Base-by-base conservation (phyloP, 2,113 vertebrate species). In the Cynopterus brachyotis region DNA sequence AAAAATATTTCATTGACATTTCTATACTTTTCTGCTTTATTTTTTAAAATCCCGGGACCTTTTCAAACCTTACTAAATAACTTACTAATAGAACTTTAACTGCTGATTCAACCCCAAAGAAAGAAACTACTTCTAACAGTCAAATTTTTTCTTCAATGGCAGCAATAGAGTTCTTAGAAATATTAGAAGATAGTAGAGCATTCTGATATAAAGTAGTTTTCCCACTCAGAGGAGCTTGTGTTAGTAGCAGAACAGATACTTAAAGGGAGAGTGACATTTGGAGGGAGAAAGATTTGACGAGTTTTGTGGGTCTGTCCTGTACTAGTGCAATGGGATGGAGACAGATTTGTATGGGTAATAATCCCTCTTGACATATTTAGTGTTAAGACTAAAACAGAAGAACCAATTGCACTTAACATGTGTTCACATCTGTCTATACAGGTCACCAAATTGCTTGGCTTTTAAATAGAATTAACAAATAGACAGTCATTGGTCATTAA, bases 11-110 rank as follows among this genome's bases (percentile, higher is more conserved):
- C 93, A 97, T 83, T 85, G 98, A 98, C 90, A 98, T 90, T 94
- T 98, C 98, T 91, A 97, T 84, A 95, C 95, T 98, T 96, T 98
- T 99, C 87, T 98, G 97, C 62, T 98, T 99, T 16, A 5, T 50
- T 28, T 60, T 79, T 70, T 78, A 59, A 78, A 95, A 47, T 85
- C 19, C 26, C 3, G 60, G 59, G 19, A 45, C 9, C 66, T 97
- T 91, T 57, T 4, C 42, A n/a, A 80, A 55, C 53, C 1, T 72
- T 89, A 86, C 19, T 89, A 62, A 95, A 28, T 26, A 55, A 82
- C 16, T 16, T 22, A 86, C 1, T 50, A 82, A 73, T 60, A 88
- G n/a, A 87, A 91, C 32, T 57, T 35, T 50, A 89, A 92, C 17
- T 53, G 0, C 6, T 57, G 30, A 96, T 35, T 82, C 78, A 62